Evolutionary conservation across 2,888 invertebrate genomes (phyloP).

Genomic region (Rotaria sp.): DNA sequence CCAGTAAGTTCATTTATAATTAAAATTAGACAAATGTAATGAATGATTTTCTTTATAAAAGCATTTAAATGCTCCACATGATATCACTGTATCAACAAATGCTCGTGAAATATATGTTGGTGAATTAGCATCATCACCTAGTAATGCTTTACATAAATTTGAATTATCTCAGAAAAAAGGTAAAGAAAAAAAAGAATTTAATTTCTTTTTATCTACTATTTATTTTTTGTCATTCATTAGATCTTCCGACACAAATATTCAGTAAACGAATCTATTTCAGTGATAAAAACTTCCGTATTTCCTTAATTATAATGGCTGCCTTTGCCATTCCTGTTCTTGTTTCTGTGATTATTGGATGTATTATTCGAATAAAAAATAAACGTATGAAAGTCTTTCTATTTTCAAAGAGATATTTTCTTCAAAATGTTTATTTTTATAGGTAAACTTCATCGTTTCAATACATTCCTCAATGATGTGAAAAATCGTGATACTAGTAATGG

Average conservation of each 20-base stretch:
- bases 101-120: conserved; percentile 69
- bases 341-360: conserved; percentile 50
- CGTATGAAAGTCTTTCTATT: background rate
- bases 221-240: background rate
- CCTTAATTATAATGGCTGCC: conserved; percentile 53
- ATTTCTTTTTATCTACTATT: no score
- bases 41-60: conserved; percentile 43
- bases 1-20: background rate
- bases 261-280: background rate
- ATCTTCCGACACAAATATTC: background rate
- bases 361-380: conserved; percentile 48
- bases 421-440: background rate
- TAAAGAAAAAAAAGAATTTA: background rate
- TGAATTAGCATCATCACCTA: conserved; percentile 63
- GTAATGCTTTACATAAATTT: conserved; percentile 38
- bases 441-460: conserved; percentile 11
- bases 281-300: conserved; percentile 46
- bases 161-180: conserved; percentile 9
- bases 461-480: conserved; percentile 23
- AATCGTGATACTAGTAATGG: background rate
- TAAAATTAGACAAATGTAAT: background rate
- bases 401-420: background rate
- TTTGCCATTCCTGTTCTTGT: conserved; percentile 54
- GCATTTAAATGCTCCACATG: conserved; percentile 69
- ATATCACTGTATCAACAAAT: conserved; percentile 67